Evolutionary conservation across 2,888 invertebrate species (phyloP), one percentile per base, ranked within the genome.

Genomic region (Xylota segnis): DNA sequence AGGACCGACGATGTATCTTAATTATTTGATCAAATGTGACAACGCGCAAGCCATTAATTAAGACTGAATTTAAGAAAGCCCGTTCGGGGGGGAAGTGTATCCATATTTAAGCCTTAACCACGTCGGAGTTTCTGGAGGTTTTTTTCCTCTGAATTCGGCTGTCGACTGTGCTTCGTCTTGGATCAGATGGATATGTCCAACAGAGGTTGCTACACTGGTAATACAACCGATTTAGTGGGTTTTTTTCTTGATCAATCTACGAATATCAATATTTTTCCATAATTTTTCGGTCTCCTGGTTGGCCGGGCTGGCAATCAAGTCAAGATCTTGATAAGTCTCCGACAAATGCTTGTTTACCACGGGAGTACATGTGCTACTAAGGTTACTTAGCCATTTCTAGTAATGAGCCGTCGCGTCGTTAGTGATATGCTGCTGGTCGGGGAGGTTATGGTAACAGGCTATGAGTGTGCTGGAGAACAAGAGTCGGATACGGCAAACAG

Each of bases 271-370:
- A 84, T 79, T 84, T 83, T 74, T 68, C 61, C 61, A 74, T 77
- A 58, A 61, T 61, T 66, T 66, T 16, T 65, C 37, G 14, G 32
- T 40, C 63, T 37, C n/a, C 27, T n/a, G 56, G 5, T 63, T 27
- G 43, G 29, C 12, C 34, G n/a, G 32, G 7, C 34, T 18, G 34
- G 54, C 70, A 70, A 79, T 84, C 70, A 79, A 63, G 63, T 70
- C 43, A 16, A 75, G 84, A 84, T 84, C 84, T 84, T 76, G 84
- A 84, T 84, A 84, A 84, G 81, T 76, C n/a, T n/a, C 70, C 81
- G 45, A 34, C 37, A 71, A 81, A 71, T 71, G 50, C 75, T 66
- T 75, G 84, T 84, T 81, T 81, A 65, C 75, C 75, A 71, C 79
- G 52, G 65, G 81, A 54, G 66, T 84, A 76, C 81, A 84, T 76